Base-by-base conservation (phyloP, 2,888 invertebrate species). In the Lissonota sp. region DNA sequence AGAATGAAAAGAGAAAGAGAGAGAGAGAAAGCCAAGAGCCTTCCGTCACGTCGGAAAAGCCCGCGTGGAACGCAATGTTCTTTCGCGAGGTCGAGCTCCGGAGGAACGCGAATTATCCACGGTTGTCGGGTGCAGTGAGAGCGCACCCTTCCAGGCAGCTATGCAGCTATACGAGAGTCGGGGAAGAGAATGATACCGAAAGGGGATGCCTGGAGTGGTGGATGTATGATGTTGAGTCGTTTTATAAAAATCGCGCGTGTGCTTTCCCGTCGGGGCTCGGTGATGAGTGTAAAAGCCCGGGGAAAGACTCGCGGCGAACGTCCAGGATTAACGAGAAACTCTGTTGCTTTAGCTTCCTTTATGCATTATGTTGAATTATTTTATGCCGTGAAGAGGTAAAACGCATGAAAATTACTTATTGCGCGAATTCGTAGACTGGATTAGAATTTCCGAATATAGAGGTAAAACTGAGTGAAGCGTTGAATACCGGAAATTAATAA, bases 91-190 rank as follows among this genome's bases (percentile, higher is more conserved):
- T 86, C 88, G 88, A 84, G 83, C 87, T 86, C 80, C 84, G 86
- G 86, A 80, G 87, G 86, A 87, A 84, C 87, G 83, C 89, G 90
- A 91, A 92, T 92, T 91, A 91, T 26, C 26, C 89, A 91, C 91
- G 92, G 84, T 89, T 92, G 92, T 92, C 92, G 90, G 85, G 55
- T 81, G 86, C 92, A 91, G 90, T 82, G 16, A 62, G 42, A 75
- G 26, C 26, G 42, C 62, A 49, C 69, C 74, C 63, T 64, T 49
- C 64, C 58, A 79, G 58, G 64, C 70, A 66, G 51, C 78, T 70
- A 69, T 64, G 77, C 70, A 70, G 46, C 57, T 58, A n/a, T n/a
- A 76, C 49, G 66, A 55, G 64, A 49, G 62, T 53, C 55, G 66
- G 69, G 55, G 58, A 71, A 46, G 40, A 53, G 39, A 63, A 67